These are phyloP conservation scores for Odontamblyopus lacepedii DNA, from an alignment of 2,797 vertebrate species.

Conservation along the genomic window DNA sequence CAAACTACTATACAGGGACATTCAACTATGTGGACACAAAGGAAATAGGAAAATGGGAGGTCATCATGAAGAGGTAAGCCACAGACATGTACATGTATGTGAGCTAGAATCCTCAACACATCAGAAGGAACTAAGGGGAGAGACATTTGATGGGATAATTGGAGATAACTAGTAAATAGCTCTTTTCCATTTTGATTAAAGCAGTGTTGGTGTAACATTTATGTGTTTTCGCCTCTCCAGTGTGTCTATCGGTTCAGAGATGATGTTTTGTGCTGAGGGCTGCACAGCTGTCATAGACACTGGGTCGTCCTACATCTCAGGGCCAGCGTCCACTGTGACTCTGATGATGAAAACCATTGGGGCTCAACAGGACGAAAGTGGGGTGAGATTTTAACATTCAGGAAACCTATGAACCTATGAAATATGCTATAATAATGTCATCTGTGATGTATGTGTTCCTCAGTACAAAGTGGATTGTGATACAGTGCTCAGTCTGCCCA, in stretches of 20 bases:
- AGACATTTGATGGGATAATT: not conserved
- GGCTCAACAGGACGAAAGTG: conserved; percentile 82
- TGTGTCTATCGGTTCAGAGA: conserved; percentile 84
- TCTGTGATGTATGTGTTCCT: conserved; percentile 14
- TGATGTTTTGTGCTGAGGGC: conserved; percentile 86
- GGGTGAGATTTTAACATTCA: conserved; percentile 71
- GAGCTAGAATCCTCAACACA: no score
- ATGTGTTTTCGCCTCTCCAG: conserved; percentile 59
- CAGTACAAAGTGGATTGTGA: conserved; percentile 91
- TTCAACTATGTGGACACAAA: conserved; percentile 88
- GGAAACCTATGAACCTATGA: not conserved
- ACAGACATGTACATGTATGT: not conserved
- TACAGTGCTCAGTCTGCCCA: conserved; percentile 83
- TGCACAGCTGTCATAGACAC: conserved; percentile 91
- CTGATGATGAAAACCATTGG: conserved; percentile 87
- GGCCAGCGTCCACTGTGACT: conserved; percentile 85
- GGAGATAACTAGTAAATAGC: no score
- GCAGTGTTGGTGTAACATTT: not conserved
- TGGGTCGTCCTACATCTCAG: conserved; percentile 91
- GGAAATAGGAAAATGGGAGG: conserved; percentile 89
- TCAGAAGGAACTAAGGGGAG: no score
- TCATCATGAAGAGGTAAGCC: conserved; percentile 89
- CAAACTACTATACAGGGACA: conserved; percentile 87
- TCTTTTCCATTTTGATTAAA: not conserved
- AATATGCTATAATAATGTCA: not conserved